Evolutionary conservation across 2,113 vertebrate species (phyloP).

Genomic region (Promerops cafer): DNA sequence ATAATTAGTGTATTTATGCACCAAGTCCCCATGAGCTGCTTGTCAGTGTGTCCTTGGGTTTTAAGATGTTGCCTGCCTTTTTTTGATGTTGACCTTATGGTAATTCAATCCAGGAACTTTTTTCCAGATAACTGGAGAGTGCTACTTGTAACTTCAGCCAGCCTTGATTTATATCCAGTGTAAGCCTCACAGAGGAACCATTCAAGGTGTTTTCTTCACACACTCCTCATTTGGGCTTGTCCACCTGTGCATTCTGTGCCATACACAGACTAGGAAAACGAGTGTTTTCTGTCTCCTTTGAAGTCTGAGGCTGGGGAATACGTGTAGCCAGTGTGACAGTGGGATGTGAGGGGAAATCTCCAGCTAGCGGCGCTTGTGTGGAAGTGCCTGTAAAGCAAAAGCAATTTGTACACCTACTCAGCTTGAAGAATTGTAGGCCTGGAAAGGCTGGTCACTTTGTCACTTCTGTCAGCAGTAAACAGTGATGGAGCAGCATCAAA

Average conservation of each 20-base stretch:
- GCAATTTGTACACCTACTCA: fast-evolving
- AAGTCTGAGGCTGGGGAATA: background rate
- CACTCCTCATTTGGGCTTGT: fast-evolving
- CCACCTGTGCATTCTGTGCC: background rate
- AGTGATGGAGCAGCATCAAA: background rate
- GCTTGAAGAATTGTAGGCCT: background rate
- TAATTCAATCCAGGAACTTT: background rate
- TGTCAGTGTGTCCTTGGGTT: background rate
- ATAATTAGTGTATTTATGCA: background rate
- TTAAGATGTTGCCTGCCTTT: background rate
- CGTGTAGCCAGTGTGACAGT: fast-evolving
- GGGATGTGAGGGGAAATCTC: background rate
- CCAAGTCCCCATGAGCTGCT: background rate
- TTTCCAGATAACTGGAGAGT: background rate
- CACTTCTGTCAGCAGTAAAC: background rate
- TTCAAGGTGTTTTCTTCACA: background rate
- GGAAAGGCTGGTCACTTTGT: background rate
- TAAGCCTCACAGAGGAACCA: background rate
- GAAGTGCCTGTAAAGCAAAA: background rate
- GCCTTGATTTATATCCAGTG: background rate
- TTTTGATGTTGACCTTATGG: background rate
- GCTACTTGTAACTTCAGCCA: background rate
- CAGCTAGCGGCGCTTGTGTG: background rate
- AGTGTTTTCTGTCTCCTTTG: background rate
- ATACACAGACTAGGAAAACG: fast-evolving